Conservation (phyloP, 2,113 vertebrate species). For the Mobula hypostoma region DNA sequence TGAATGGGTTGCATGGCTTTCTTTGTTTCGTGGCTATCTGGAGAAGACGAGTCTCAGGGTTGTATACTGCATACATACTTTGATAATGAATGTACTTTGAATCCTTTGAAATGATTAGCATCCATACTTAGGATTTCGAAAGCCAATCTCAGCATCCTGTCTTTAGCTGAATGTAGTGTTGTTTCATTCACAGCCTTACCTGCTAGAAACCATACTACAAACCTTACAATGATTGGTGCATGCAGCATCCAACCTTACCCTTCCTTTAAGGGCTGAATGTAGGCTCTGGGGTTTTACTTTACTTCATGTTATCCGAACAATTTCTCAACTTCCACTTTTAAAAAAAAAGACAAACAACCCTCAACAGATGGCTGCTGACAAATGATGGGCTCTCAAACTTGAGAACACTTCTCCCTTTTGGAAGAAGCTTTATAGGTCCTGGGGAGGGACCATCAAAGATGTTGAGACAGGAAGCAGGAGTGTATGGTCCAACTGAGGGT, state of each 20-base stretch:
- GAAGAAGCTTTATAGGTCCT: slow-evolving; percentile 11
- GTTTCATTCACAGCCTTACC: not conserved
- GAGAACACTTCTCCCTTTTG: not conserved
- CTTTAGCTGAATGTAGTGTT: not conserved
- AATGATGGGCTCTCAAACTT: slow-evolving; percentile 13
- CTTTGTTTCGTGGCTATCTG: no score
- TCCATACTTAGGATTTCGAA: not conserved
- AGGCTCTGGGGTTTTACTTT: not conserved
- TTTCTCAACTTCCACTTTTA: not conserved
- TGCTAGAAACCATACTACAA: not conserved
- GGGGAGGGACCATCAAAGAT: slow-evolving; percentile 10
- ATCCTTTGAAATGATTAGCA: not conserved
- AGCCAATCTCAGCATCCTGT: not conserved
- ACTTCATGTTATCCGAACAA: not conserved
- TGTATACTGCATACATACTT: no score
- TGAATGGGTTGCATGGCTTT: no score
- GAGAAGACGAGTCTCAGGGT: no score
- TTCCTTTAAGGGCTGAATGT: not conserved
- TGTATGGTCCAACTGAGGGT: not conserved
- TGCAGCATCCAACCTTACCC: not conserved
- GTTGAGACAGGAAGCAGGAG: slow-evolving; percentile 9
- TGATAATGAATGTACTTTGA: no score
- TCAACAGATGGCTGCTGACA: slow-evolving; percentile 20
- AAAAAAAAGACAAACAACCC: not conserved
- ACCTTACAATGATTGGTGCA: not conserved